Percentiles rank a stretch among this genome's conserved stretches.
These are phyloP conservation scores for Alces alces DNA, from an alignment of 2,113 vertebrate species.

Conservation along the genomic window DNA sequence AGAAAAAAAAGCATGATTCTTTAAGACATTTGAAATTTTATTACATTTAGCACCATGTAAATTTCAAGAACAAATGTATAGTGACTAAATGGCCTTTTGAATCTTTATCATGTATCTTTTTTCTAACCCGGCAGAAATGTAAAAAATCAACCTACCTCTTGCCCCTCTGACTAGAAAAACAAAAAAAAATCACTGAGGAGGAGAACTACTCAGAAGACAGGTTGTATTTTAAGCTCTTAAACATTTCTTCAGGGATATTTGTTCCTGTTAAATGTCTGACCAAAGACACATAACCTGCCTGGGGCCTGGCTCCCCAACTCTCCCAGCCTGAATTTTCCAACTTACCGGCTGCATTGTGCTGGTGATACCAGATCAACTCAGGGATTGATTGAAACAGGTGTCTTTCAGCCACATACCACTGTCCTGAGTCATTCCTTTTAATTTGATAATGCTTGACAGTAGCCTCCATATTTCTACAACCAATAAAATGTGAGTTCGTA, in stretches of 20 bases:
- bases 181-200: background rate
- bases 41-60: background rate
- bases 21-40: background rate
- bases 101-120: background rate
- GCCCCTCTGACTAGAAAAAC: background rate
- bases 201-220: background rate
- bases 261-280: background rate
- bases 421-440: constrained; percentile 79
- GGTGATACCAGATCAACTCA: constrained; percentile 87
- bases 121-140: background rate
- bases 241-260: background rate
- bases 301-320: background rate
- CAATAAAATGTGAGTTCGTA: constrained; percentile 27
- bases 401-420: constrained; percentile 87
- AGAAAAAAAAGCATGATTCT: background rate
- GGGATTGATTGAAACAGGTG: constrained; percentile 85
- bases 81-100: background rate
- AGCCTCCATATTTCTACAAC: constrained; percentile 71
- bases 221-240: background rate
- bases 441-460: constrained; percentile 90
- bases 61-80: background rate
- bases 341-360: constrained; percentile 90
- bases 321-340: background rate
- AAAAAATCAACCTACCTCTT: background rate
- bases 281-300: background rate